Conservation (phyloP, 1,140 invertebrate species). For the Lerema accius region DNA sequence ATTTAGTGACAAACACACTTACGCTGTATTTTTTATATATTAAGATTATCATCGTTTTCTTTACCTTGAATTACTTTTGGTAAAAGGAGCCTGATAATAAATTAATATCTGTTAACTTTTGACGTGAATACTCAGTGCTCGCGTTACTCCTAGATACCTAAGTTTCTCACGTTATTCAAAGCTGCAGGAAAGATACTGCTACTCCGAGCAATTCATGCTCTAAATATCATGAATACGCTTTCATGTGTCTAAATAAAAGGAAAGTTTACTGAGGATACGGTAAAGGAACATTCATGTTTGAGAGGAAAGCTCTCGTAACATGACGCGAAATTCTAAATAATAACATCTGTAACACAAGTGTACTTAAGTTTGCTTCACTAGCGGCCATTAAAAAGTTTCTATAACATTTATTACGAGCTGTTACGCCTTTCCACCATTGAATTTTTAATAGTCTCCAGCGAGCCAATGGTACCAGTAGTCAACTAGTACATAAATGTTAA, state of each 20-base stretch:
- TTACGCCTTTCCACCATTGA: slow-evolving; percentile 1
- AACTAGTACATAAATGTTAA: slow-evolving; percentile 22
- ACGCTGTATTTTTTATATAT: no score
- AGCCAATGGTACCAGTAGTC: slow-evolving; percentile 2
- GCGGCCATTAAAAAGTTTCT: slow-evolving; percentile 13
- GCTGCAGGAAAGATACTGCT: slow-evolving; percentile 46
- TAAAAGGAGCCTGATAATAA: no score
- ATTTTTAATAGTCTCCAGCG: slow-evolving; percentile 25
- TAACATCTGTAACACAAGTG: not conserved
- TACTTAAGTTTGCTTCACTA: not conserved
- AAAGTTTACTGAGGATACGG: not conserved
- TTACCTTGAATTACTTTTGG: no score
- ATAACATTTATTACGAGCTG: slow-evolving; percentile 5
- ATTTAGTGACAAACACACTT: no score
- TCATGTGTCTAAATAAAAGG: slow-evolving; percentile 11
- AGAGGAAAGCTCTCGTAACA: not conserved
- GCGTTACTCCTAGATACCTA: no score
- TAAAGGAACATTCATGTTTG: not conserved
- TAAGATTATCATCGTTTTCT: no score
- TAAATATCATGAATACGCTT: slow-evolving; percentile 32
- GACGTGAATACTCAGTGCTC: no score
- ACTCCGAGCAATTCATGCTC: slow-evolving; percentile 34
- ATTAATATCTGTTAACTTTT: no score
- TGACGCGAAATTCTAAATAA: not conserved
- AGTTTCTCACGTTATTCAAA: slow-evolving; percentile 36